Base-by-base conservation (phyloP, 1,140 invertebrate species). In the Ectropis grisescens region DNA sequence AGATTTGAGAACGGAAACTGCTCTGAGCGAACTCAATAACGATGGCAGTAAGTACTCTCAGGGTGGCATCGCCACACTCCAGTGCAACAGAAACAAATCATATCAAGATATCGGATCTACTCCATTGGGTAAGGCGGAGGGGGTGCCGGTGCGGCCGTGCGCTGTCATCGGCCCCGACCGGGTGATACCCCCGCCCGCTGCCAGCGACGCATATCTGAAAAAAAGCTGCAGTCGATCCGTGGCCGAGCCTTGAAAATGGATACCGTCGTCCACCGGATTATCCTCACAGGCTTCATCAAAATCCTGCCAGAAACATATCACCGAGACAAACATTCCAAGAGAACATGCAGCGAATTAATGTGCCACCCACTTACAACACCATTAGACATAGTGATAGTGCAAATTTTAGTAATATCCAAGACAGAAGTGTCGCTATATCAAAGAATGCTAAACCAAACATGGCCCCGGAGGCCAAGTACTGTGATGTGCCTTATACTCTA, bases 271-370 rank as follows among this genome's bases (percentile, higher is more conserved):
- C 56, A 41, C 57, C 74, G 32, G 68, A 79, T 13, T 68, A 67
- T 47, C 55, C 60, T 28, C 62, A 55, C 31, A 76, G 71, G 38
- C 41, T 64, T 30, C 30, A 61, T 12, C 67, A 69, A 12, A 76
- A 66, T 41, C 68, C 64, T 33, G 49, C 64, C 29, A 64, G 75
- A 51, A 81, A 82, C 54, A 83, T 83, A 65, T 83, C 81, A 39
- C 81, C 81, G 15, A 59, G 81, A 64, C 74, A 80, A 58, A 83
- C 81, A 54, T 83, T 78, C 56, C 79, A 82, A 68, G 81, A 83
- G 53, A 83, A 82, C 33, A 83, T 82, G 79, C 76, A 64, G 34
- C 64, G 81, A 26, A 70, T 82, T 24, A 71, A 80, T 56, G 67
- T 83, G 26, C 67, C 75, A 16, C 74, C 79, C 12, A 53, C 59